These are phyloP conservation scores for Apis laboriosa DNA, from an alignment of 1,140 invertebrate genomes.

Conservation along the genomic window DNA sequence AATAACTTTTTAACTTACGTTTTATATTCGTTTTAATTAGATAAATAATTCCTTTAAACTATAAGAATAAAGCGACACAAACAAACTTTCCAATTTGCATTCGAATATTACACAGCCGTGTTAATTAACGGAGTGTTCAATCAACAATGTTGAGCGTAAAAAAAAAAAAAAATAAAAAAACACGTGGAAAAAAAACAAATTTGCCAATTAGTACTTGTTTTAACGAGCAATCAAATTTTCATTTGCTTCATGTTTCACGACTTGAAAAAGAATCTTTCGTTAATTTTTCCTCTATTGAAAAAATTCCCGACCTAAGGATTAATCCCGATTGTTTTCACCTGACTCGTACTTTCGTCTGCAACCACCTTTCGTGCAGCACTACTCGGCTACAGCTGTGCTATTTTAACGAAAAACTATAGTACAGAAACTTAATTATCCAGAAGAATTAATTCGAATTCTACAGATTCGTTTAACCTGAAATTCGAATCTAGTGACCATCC, in stretches of 20 bases:
- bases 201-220: neutral
- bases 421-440: neutral
- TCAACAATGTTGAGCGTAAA: neutral
- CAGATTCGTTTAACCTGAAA: neutral
- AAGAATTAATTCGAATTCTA: neutral
- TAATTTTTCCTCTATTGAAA: neutral
- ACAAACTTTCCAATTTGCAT: neutral
- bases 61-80: no score
- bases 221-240: neutral
- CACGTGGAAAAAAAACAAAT: neutral
- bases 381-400: neutral
- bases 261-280: neutral
- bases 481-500: neutral
- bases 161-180: neutral
- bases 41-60: no score
- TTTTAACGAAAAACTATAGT: neutral
- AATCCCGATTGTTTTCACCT: no score
- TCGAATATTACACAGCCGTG: neutral
- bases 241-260: neutral
- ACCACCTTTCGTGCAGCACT: no score
- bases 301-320: neutral
- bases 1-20: no score
- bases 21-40: no score
- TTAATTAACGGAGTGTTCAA: neutral
- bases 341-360: no score